phyloP scores from a whole-genome alignment of 1,140 invertebrate genomes.

The Octopus bimaculoides region DNA sequence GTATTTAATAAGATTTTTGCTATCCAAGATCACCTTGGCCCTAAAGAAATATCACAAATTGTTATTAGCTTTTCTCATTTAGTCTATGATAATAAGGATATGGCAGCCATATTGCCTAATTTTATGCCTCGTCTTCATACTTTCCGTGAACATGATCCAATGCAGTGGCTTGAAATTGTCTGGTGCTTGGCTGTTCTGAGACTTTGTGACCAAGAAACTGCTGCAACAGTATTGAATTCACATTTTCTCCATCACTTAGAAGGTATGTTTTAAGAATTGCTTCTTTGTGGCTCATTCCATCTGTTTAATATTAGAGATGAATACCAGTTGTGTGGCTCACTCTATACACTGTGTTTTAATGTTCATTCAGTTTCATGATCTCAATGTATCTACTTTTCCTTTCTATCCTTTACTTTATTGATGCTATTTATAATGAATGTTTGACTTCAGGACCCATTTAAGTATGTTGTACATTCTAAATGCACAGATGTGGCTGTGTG shows the following conservation, averaged over 20 bases:
- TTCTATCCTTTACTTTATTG: no score
- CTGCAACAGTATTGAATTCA: neutral
- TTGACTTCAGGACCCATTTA: no score
- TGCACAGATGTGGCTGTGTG: no score
- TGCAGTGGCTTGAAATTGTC: constrained; percentile 13
- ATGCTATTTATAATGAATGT: no score
- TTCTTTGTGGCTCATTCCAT: no score
- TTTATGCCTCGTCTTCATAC: neutral
- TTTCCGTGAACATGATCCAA: neutral
- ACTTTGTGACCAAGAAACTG: neutral
- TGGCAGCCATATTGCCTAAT: neutral
- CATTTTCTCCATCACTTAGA: neutral
- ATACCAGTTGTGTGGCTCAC: no score
- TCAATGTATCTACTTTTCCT: no score
- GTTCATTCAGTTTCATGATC: no score
- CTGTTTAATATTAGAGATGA: no score
- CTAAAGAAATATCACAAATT: constrained; percentile 7
- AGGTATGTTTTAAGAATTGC: neutral
- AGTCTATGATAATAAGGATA: constrained; percentile 1
- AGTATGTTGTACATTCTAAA: no score
- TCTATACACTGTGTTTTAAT: no score
- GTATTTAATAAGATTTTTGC: neutral
- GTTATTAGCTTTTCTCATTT: constrained; percentile 13
- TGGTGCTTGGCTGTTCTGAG: constrained; percentile 12
- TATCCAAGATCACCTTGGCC: neutral